A percentile compares a stretch with the other conserved stretches of the same genome.
Evolutionary conservation across 2,113 vertebrate genomes (phyloP).

Genomic region (Strix aluco): DNA sequence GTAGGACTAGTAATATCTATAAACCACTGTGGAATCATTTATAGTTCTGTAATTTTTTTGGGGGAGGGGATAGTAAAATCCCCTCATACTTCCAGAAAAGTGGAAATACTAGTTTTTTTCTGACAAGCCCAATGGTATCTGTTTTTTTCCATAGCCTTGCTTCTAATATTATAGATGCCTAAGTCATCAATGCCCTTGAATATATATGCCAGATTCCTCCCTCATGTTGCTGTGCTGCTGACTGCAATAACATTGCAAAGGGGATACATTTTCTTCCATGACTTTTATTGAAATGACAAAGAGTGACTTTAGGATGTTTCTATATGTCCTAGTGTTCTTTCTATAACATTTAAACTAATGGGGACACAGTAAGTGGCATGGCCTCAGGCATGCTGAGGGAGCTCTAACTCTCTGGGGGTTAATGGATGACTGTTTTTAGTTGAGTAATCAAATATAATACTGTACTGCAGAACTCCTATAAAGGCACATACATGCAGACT

Average conservation of each 20-base stretch:
- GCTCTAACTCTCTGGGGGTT: not conserved
- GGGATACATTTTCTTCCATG: not conserved
- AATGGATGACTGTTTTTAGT: constrained; percentile 50
- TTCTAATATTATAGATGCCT: not conserved
- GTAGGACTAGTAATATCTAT: not conserved
- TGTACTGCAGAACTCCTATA: not conserved
- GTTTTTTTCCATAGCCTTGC: not conserved
- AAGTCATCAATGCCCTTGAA: not conserved
- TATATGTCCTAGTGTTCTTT: not conserved
- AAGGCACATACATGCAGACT: not conserved
- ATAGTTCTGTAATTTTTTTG: not conserved
- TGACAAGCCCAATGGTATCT: not conserved
- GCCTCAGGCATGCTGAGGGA: not conserved
- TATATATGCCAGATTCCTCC: not conserved
- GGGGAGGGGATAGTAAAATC: not conserved
- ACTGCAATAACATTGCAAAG: not conserved
- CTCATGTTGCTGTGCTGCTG: not conserved
- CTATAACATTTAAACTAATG: constrained; percentile 17
- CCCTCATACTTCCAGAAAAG: not conserved
- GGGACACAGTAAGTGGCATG: not conserved
- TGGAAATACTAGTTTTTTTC: not conserved
- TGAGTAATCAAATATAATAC: constrained; percentile 62
- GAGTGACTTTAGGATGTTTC: not conserved
- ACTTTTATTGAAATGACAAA: constrained; percentile 28
- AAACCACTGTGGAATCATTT: not conserved